Base-by-base conservation (phyloP, 2,113 vertebrate genomes). In the Nannobrachium achirus region DNA sequence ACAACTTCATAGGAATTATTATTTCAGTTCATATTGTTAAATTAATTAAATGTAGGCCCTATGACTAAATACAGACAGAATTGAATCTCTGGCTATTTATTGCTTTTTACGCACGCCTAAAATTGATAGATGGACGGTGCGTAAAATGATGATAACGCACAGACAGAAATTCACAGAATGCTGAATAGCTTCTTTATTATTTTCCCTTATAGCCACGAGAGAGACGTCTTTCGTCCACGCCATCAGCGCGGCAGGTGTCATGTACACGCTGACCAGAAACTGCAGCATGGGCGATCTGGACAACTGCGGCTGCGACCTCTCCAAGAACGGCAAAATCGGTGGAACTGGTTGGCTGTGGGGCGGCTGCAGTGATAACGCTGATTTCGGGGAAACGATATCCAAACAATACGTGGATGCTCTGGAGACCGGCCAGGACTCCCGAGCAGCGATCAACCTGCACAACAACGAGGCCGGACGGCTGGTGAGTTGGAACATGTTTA, bases 311-410 rank as follows among this genome's bases (percentile, higher is more conserved):
- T 99, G 98, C 8, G 97, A 98, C 33, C 92, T 92, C 53, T 96
- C 97, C 33, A 94, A 93, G 71, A 97, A 96, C 9, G 95, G 97
- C 1, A 93, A 94, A 4, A 88, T 89, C 0, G 97, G 97, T 98
- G 79, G 97, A 58, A 92, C 92, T 41, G 96, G 96, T 46, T 99
- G 98, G 98, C 79, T 98, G 64, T 99, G 97, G 98, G 96, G 97
- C 57, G 97, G 97, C 63, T 99, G 98, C 88, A 97, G 96, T 0
- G 97, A 98, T 75, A 98, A 98, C 2, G 93, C 95, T 74, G 95
- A 98, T 41, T 99, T 98, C 70, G 97, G 97, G n/a, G 96, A 98
- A 84, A 95, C 88, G 69, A 94, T 99, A 79, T 97, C 97, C 76
- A 98, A 95, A 87, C 93, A 94, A 76, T 98, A 96, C 58, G 95